Evolutionary conservation across 2,797 vertebrate genomes (phyloP).

Genomic region (Coregonus ussuriensis): DNA sequence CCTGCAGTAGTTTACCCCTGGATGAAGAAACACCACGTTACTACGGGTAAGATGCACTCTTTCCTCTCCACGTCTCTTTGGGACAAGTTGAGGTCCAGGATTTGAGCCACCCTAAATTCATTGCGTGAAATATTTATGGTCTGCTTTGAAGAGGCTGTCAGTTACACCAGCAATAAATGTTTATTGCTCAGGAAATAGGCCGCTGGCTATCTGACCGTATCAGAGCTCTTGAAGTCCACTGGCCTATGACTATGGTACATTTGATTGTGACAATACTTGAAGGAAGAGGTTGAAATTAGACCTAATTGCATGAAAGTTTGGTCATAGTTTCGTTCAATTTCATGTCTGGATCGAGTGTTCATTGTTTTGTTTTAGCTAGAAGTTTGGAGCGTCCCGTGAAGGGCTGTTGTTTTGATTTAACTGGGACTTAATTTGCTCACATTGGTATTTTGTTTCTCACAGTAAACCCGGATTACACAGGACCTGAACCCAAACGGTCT

Average conservation of each 20-base stretch:
- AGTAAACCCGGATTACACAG: conserved; percentile 98
- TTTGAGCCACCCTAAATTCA: conserved; percentile 60
- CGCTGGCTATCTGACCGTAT: conserved; percentile 68
- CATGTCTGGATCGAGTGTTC: conserved; percentile 29
- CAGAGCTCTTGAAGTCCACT: conserved; percentile 69
- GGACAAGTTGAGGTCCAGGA: conserved; percentile 45
- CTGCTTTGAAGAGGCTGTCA: conserved; percentile 84
- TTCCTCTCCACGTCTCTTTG: conserved; percentile 41
- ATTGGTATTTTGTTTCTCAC: conserved; percentile 66
- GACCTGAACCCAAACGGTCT: conserved; percentile 95
- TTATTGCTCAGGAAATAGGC: conserved; percentile 95
- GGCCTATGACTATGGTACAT: conserved; percentile 46
- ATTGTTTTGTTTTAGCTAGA: conserved; percentile 27
- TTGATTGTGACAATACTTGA: conserved; percentile 36
- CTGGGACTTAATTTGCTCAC: conserved; percentile 45
- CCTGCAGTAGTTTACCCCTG: conserved; percentile 98
- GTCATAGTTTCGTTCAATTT: conserved; percentile 12
- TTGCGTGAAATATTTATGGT: conserved; percentile 78
- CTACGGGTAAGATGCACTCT: conserved; percentile 88
- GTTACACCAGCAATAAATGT: conserved; percentile 98
- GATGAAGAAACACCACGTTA: conserved; percentile 99
- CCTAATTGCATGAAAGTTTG: conserved; percentile 30
- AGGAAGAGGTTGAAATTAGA: conserved; percentile 13
- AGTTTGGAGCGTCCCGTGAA: conserved; percentile 47
- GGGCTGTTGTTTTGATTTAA: conserved; percentile 40